Evolutionary conservation across 2,113 vertebrate species (phyloP), one percentile per base, ranked within the genome.

Genomic region (Alectura lathami): DNA sequence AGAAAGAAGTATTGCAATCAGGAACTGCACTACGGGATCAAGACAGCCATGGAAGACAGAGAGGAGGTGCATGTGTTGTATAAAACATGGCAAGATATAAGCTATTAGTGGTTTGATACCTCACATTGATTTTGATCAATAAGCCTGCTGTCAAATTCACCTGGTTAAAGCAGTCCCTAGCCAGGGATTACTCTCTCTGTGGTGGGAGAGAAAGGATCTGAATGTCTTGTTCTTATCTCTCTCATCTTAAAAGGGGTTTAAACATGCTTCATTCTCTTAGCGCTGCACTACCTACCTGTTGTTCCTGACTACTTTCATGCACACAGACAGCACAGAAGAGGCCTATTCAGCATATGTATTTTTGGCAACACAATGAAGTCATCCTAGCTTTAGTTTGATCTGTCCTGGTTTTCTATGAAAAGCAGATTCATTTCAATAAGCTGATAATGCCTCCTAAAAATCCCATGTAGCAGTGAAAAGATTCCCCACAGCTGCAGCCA

Each of bases 291-390:
- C 17, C 40, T 73, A 67, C 34, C 32, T 18, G 17, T 32, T 42
- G 40, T 56, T 54, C 29, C 32, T 83, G 53, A 51, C 56, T 42
- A 63, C 29, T 50, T 69, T 53, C 48, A 40, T 29, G 20, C 13
- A 62, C 22, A 60, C 0, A 3, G 40, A 40, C 8, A 78, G 47
- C 11, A 56, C 47, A 48, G 0, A 3, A 29, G 5, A 30, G 21
- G 15, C 27, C 47, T 73, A 50, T 45, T 23, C 15, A 56, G 34
- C 62, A 50, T 16, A 34, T 9, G 9, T 29, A 77, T 45, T 68
- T 82, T 20, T 72, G 59, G 18, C 16, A 75, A 70, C 23, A 43
- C 20, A 70, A 7, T 27, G 11, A 38, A 66, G 14, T 36, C 34
- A 60, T 34, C 57, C 57, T 38, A 20, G 6, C 36, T 88, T 73